phyloP scores from a whole-genome alignment of 2,113 vertebrate species.

The Oxyruncus cristatus region DNA sequence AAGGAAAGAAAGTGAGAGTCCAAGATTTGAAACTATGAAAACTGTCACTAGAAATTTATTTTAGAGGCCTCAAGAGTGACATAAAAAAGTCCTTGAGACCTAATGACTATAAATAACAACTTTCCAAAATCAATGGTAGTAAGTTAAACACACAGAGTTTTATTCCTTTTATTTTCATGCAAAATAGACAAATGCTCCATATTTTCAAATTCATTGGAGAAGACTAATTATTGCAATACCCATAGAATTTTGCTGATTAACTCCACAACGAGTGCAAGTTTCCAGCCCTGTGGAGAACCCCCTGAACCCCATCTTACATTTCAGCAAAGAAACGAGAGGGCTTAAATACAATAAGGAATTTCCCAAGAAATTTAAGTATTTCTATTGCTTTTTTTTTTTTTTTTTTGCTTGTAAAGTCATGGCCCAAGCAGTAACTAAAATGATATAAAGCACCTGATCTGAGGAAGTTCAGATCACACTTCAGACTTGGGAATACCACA shows the following conservation, averaged over 20 bases:
- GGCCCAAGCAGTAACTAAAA: not conserved
- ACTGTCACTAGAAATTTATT: not conserved
- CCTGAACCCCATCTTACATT: not conserved
- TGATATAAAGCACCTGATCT: not conserved
- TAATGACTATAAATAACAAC: not conserved
- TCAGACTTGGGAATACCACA: not conserved
- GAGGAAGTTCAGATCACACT: not conserved
- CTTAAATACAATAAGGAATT: not conserved
- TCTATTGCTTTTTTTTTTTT: not conserved
- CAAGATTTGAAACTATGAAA: not conserved
- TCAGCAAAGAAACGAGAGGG: not conserved
- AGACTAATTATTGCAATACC: not conserved
- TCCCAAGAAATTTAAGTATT: not conserved
- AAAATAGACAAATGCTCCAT: not conserved
- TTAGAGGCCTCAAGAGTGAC: not conserved
- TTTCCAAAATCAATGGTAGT: not conserved
- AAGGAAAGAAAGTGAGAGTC: not conserved
- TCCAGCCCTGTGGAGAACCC: not conserved
- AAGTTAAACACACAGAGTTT: not conserved
- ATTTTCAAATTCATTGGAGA: not conserved
- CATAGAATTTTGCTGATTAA: not conserved
- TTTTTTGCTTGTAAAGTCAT: not conserved
- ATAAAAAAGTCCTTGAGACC: not conserved
- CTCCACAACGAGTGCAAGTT: not conserved
- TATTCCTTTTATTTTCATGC: slow-evolving; percentile 10